Evolutionary conservation across 2,888 invertebrate species (phyloP).

Genomic region (Spisula solida): DNA sequence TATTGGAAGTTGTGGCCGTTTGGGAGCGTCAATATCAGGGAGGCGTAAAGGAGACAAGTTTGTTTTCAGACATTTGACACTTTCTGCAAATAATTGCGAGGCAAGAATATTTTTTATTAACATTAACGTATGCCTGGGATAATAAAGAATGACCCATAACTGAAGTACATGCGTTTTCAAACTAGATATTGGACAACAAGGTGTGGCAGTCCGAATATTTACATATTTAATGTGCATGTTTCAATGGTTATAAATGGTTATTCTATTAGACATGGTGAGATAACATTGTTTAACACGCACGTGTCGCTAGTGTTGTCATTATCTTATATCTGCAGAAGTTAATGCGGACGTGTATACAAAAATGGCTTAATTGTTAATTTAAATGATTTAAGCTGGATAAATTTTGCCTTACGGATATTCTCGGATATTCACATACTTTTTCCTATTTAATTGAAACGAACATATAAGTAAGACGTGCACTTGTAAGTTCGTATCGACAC

Average conservation of each 20-base stretch:
- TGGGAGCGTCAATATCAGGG: no score
- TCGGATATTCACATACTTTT: neutral
- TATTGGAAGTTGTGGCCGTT: no score
- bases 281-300: slow-evolving; percentile 8
- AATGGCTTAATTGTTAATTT: neutral
- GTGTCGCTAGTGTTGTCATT: neutral
- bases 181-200: neutral
- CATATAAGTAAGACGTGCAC: neutral
- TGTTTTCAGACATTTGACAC: neutral
- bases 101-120: no score
- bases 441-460: neutral
- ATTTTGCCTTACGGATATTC: neutral
- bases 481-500: no score
- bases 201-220: neutral
- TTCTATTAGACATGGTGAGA: neutral
- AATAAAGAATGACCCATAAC: neutral
- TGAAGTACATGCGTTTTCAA: neutral
- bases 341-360: neutral
- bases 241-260: neutral
- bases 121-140: neutral
- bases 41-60: no score
- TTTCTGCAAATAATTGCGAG: neutral
- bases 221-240: neutral
- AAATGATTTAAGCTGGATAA: neutral
- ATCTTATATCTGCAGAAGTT: neutral